These are phyloP conservation scores for Mythimna vitellina DNA, from an alignment of 2,888 invertebrate species.

Conservation along the genomic window DNA sequence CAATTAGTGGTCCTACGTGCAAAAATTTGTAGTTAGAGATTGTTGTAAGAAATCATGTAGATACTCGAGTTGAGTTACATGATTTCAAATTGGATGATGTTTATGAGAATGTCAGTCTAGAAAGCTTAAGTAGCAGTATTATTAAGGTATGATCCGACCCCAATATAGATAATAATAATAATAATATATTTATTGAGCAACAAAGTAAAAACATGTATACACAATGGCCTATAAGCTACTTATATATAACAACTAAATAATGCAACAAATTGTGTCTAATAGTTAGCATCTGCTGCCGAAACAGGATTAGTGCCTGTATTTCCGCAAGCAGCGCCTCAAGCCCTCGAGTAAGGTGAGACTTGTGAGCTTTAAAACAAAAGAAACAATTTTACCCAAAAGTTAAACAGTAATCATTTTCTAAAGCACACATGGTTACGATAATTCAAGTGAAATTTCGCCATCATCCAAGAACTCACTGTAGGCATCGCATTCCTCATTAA, in stretches of 20 bases:
- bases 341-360: too few species aligned
- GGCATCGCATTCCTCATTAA: background rate
- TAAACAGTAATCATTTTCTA: background rate
- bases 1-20: conserved; percentile 34
- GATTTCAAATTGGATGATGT: background rate
- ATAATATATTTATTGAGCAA: too few species aligned
- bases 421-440: background rate
- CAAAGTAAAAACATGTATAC: too few species aligned
- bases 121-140: too few species aligned
- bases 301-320: too few species aligned
- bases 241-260: too few species aligned
- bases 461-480: background rate
- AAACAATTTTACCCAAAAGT: too few species aligned
- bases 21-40: conserved; percentile 14
- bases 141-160: background rate
- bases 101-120: background rate
- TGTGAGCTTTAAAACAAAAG: too few species aligned
- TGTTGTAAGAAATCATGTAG: background rate
- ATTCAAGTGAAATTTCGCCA: background rate
- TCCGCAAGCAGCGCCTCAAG: too few species aligned
- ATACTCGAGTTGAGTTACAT: background rate
- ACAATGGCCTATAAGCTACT: too few species aligned
- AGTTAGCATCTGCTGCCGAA: too few species aligned
- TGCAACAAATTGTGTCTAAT: too few species aligned
- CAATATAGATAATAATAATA: background rate